Conservation (phyloP, 92 coral and sea anemone species). For the Isaurus tuberculatus region DNA sequence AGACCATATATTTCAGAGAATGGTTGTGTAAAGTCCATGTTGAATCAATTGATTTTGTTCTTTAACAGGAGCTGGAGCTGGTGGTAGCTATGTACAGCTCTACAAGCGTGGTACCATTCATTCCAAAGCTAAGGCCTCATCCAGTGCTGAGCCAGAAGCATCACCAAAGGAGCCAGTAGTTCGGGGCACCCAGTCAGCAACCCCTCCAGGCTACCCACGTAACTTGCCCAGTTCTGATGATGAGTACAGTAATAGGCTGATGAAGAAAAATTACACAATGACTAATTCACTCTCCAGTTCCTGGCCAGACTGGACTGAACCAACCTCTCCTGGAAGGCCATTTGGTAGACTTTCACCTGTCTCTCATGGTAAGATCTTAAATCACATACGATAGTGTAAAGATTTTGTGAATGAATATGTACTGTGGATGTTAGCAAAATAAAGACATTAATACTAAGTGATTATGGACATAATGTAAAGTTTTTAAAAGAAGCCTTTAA, state of each 20-base stretch:
- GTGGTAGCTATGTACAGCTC: conserved; percentile 83
- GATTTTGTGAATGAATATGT: too few species aligned
- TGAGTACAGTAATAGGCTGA: conserved; percentile 45
- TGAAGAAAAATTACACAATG: conserved; percentile 66
- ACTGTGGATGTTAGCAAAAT: too few species aligned
- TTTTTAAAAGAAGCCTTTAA: too few species aligned
- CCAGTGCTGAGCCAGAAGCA: conserved; percentile 84
- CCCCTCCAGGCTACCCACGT: conserved; percentile 73
- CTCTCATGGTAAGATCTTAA: conserved; percentile 68
- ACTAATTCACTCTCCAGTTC: conserved; percentile 78
- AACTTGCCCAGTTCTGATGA: conserved; percentile 74
- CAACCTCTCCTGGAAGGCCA: conserved; percentile 70
- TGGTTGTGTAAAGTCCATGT: too few species aligned
- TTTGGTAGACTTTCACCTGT: conserved; percentile 87
- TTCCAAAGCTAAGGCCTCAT: conserved; percentile 77
- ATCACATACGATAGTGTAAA: too few species aligned
- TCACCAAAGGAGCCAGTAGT: conserved; percentile 67
- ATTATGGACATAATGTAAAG: too few species aligned
- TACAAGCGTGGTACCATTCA: conserved; percentile 85
- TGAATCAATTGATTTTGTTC: conserved; percentile 17
- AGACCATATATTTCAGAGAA: too few species aligned
- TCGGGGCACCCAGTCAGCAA: conserved; percentile 79
- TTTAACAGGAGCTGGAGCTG: conserved; percentile 54
- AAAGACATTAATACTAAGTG: too few species aligned
- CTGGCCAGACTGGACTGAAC: conserved; percentile 93